Percentiles rank a stretch among this genome's conserved stretches.
These are phyloP conservation scores for Poeciliopsis retropinna DNA, from an alignment of 2,113 vertebrate species.

Conservation along the genomic window DNA sequence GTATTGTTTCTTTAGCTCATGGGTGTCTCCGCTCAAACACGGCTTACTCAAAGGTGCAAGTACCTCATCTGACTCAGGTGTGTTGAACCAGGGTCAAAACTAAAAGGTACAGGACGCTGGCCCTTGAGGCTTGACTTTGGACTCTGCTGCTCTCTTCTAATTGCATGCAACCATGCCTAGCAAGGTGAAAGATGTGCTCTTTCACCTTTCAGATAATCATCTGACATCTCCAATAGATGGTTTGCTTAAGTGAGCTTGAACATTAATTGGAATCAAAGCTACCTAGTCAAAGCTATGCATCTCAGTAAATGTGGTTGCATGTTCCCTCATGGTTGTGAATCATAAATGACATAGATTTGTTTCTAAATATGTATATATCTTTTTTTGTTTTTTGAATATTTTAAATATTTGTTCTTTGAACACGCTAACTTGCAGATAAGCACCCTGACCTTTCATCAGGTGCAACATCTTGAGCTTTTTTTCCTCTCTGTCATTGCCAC, in stretches of 20 bases:
- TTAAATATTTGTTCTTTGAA: slow-evolving; percentile 25
- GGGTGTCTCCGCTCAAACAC: no score
- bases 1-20: neutral
- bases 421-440: slow-evolving; percentile 19
- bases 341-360: neutral
- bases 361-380: neutral
- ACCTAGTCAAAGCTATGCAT: neutral
- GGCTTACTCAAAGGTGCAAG: no score
- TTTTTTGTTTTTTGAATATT: neutral
- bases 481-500: neutral
- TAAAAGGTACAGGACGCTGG: no score
- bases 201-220: neutral
- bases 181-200: neutral
- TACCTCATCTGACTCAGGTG: no score
- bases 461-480: slow-evolving; percentile 5
- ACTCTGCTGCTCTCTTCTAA: neutral
- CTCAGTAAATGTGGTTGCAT: neutral
- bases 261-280: neutral
- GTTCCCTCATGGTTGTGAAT: neutral
- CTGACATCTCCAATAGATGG: neutral
- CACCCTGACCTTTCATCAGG: slow-evolving; percentile 28
- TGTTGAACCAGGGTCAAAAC: no score
- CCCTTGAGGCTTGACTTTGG: no score
- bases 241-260: neutral
- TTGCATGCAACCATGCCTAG: no score